These are phyloP conservation scores for Lampropteryx suffumata DNA, from an alignment of 2,888 invertebrate species.

Conservation along the genomic window DNA sequence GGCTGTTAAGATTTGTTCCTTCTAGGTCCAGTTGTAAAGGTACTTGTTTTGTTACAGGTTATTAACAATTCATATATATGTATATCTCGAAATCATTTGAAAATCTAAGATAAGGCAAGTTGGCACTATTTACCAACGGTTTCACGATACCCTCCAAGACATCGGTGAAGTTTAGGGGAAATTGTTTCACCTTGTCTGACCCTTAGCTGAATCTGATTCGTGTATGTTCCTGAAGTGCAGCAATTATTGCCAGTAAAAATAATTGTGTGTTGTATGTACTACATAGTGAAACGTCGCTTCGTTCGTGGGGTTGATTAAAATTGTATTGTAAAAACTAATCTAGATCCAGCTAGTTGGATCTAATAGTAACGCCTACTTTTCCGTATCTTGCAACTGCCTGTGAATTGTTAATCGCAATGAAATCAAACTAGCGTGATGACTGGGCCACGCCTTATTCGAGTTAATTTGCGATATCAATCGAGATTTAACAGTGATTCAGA, in stretches of 20 bases:
- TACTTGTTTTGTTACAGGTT: neutral
- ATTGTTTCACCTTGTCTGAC: no score
- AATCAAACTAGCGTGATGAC: constrained; percentile 16
- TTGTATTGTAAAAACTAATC: neutral
- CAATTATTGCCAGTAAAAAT: no score
- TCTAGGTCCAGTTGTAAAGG: neutral
- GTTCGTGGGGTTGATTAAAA: neutral
- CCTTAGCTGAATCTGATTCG: no score
- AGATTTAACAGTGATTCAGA: constrained; percentile 3
- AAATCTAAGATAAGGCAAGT: no score
- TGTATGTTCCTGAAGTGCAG: no score
- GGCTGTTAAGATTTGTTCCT: neutral
- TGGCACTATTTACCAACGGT: no score
- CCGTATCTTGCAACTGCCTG: constrained; percentile 2
- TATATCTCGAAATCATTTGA: no score
- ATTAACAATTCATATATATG: no score
- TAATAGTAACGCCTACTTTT: constrained; percentile 4
- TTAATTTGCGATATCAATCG: constrained; percentile 14
- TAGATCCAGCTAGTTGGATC: neutral
- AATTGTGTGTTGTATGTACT: no score
- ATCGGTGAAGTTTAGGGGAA: no score
- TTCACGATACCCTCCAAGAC: no score
- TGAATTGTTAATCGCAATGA: constrained; percentile 8
- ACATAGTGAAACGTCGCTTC: no score
- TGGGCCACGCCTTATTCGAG: constrained; percentile 21